Base-by-base conservation (phyloP, 2,888 invertebrate genomes). In the Fragum whitleyi region DNA sequence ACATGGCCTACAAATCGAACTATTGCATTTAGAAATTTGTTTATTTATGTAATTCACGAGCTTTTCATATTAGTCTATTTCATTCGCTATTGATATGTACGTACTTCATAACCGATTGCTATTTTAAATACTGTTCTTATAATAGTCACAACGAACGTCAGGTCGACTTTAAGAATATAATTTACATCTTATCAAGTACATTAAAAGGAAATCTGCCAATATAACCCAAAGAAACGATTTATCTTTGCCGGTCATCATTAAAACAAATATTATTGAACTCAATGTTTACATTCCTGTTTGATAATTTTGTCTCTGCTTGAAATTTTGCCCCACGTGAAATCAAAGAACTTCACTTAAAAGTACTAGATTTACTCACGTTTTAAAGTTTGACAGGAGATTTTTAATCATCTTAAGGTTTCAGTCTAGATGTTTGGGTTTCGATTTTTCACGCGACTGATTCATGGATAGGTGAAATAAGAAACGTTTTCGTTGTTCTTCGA, bases 241-340 rank as follows among this genome's bases (percentile, higher is more conserved):
- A 61, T 61, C 61, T 26, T 32, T 16, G 2, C 29, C n/a, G 9
- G 61, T 19, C 32, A 26, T n/a, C 29, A 32, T n/a, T n/a, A 32
- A 61, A 61, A 61, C 61, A 61, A 61, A 61, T 61, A 61, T 61
- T 61, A 61, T 61, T 61, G 61, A 29, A 29, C 32, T 28, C 61
- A 61, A 19, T 61, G 32, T 61, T 61, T 61, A 61, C 59, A 26
- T 23, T 59, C 28, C 26, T 14, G 32, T 32, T 32, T 29, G 32
- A 61, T 32, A 61, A 32, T 29, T 61, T 14, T 19, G 29, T 61
- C 29, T 32, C n/a, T 32, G 47, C 47, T n/a, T 19, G n/a, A 47
- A 9, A 3, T 47, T n/a, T 47, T 47, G 47, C 47, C 47, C 47
- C 47, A 47, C 14, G 47, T 47, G 47, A 47, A 47, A 47, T 9